Percentiles rank a stretch among this genome's conserved stretches.
These are phyloP conservation scores for Neosalanx taihuensis DNA, from an alignment of 2,797 vertebrate species.

Conservation along the genomic window DNA sequence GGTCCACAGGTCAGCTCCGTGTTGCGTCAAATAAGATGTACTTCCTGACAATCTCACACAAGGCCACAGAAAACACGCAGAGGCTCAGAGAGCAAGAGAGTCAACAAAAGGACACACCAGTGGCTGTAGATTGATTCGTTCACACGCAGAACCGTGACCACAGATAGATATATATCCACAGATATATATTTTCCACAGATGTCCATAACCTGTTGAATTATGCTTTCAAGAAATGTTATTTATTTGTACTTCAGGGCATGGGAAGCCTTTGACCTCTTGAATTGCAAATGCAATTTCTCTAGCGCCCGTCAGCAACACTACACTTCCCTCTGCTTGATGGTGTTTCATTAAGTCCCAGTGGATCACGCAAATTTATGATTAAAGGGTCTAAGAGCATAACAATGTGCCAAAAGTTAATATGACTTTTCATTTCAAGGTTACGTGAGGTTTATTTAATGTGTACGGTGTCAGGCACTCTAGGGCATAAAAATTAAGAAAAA, in stretches of 20 bases:
- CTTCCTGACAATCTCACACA: constrained; percentile 55
- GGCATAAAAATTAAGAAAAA: not conserved
- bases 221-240: constrained; percentile 24
- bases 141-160: not conserved
- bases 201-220: constrained; percentile 7
- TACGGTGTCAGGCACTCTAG: not conserved
- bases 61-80: constrained; percentile 36
- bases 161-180: not conserved
- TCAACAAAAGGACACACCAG: constrained; percentile 35
- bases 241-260: constrained; percentile 19
- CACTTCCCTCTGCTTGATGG: not conserved
- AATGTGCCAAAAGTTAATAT: constrained; percentile 1
- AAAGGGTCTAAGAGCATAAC: constrained; percentile 1
- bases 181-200: constrained; percentile 17
- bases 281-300: constrained; percentile 31
- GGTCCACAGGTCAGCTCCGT: constrained; percentile 53
- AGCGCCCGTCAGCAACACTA: not conserved
- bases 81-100: constrained; percentile 13
- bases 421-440: constrained; percentile 10
- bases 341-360: constrained; percentile 12
- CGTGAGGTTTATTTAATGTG: not conserved
- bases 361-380: not conserved
- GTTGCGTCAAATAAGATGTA: constrained; percentile 59
- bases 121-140: constrained; percentile 28
- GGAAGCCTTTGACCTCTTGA: constrained; percentile 13